Evolutionary conservation across 2,113 vertebrate genomes (phyloP).

Genomic region (Agelaius phoeniceus): DNA sequence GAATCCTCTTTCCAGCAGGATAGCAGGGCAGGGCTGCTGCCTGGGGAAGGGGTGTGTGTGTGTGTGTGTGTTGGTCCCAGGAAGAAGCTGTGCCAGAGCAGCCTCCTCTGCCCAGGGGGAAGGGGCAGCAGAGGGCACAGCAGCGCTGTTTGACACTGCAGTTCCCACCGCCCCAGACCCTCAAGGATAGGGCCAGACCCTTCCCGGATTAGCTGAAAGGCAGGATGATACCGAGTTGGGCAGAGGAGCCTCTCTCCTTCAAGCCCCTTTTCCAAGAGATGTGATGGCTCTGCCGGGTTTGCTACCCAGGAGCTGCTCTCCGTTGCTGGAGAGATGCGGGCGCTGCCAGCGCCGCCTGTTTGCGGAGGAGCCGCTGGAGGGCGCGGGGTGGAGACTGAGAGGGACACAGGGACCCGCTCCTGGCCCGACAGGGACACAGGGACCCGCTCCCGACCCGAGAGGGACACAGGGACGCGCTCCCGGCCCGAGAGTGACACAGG

Average conservation of each 20-base stretch:
- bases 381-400: background rate
- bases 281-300: background rate
- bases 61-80: too few species aligned
- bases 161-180: background rate
- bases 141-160: background rate
- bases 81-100: background rate
- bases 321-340: background rate
- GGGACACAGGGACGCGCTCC: too few species aligned
- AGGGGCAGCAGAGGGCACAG: background rate
- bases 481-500: too few species aligned
- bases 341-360: background rate
- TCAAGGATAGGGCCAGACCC: background rate
- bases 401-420: too few species aligned
- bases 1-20: background rate
- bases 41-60: rapidly evolving
- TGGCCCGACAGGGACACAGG: too few species aligned
- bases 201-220: background rate
- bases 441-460: too few species aligned
- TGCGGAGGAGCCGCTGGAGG: background rate
- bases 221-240: background rate
- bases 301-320: background rate
- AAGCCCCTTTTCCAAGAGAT: background rate
- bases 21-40: background rate
- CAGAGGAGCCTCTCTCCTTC: background rate
- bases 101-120: background rate